A percentile compares a stretch with the other conserved stretches of the same genome.
phyloP scores from a whole-genome alignment of 2,797 vertebrate species.

The Ctenopoma kingsleyae region DNA sequence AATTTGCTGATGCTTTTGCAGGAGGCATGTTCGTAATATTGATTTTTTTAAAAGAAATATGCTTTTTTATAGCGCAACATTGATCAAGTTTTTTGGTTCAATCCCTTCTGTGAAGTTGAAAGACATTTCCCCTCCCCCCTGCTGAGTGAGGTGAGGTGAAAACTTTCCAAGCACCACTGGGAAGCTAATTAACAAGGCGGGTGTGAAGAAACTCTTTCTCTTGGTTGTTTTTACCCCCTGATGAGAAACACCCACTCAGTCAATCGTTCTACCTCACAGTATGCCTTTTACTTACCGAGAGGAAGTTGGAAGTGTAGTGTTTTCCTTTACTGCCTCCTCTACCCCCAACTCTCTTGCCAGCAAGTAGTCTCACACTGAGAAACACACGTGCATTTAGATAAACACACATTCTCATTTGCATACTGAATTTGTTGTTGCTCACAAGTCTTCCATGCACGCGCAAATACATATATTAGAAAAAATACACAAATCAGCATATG shows the following conservation, averaged over 20 bases:
- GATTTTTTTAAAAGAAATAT: neutral
- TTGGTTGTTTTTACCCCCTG: slow-evolving; percentile 77
- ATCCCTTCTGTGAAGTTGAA: slow-evolving; percentile 57
- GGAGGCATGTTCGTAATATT: too few relatives aligned
- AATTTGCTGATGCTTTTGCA: too few relatives aligned
- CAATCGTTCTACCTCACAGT: slow-evolving; percentile 51
- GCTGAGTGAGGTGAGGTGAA: slow-evolving; percentile 67
- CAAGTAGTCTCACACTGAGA: slow-evolving; percentile 19
- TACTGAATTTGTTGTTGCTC: neutral
- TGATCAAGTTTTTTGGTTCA: slow-evolving; percentile 12
- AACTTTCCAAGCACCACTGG: slow-evolving; percentile 68
- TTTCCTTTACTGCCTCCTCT: slow-evolving; percentile 41
- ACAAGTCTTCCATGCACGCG: slow-evolving; percentile 1
- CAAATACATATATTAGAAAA: too few relatives aligned
- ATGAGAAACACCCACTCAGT: slow-evolving; percentile 68
- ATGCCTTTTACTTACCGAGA: slow-evolving; percentile 66
- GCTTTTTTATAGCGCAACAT: neutral
- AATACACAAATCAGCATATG: neutral
- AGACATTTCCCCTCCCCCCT: slow-evolving; percentile 54
- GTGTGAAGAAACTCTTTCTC: slow-evolving; percentile 69
- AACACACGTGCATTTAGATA: slow-evolving; percentile 9
- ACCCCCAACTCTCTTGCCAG: neutral
- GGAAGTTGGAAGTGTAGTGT: slow-evolving; percentile 68
- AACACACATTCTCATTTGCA: neutral
- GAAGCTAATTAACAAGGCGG: slow-evolving; percentile 74